Conservation (phyloP, 1,140 invertebrate genomes). For the Ectropis grisescens region DNA sequence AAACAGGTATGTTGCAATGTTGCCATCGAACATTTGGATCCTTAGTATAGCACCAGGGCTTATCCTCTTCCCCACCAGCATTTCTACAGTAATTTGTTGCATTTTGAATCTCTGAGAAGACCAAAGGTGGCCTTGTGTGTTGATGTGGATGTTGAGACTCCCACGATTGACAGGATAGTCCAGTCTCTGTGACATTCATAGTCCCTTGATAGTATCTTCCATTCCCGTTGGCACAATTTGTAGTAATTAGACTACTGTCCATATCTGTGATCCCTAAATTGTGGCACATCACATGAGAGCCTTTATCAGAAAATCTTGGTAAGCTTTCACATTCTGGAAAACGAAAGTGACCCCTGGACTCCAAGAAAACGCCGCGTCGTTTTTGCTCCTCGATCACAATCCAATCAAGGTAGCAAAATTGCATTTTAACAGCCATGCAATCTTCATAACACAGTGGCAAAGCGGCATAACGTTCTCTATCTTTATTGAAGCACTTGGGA, state of each 20-base stretch:
- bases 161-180: slow-evolving; percentile 92
- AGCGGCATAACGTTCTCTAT: slow-evolving; percentile 64
- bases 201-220: slow-evolving; percentile 93
- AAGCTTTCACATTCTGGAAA: slow-evolving; percentile 88
- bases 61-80: slow-evolving; percentile 91
- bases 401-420: slow-evolving; percentile 96
- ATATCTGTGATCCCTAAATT: slow-evolving; percentile 87
- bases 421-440: slow-evolving; percentile 89
- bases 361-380: slow-evolving; percentile 80
- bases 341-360: slow-evolving; percentile 88
- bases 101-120: slow-evolving; percentile 91
- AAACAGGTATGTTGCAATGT: slow-evolving; percentile 90
- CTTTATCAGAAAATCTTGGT: slow-evolving; percentile 75
- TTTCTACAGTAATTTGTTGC: slow-evolving; percentile 96
- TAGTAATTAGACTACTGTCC: slow-evolving; percentile 80
- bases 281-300: slow-evolving; percentile 78
- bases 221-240: slow-evolving; percentile 87
- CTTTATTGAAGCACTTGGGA: slow-evolving; percentile 83
- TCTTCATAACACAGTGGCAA: slow-evolving; percentile 92
- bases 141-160: slow-evolving; percentile 87
- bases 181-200: slow-evolving; percentile 86
- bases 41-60: slow-evolving; percentile 96
- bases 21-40: slow-evolving; percentile 89
- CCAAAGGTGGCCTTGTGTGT: slow-evolving; percentile 87
- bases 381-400: slow-evolving; percentile 91